Percentiles rank a stretch among this genome's conserved stretches.
These are phyloP conservation scores for Pseudorhiza aurosa DNA, from an alignment of 30 jellyfish, hydroid and myxozoan species.

Conservation along the genomic window DNA sequence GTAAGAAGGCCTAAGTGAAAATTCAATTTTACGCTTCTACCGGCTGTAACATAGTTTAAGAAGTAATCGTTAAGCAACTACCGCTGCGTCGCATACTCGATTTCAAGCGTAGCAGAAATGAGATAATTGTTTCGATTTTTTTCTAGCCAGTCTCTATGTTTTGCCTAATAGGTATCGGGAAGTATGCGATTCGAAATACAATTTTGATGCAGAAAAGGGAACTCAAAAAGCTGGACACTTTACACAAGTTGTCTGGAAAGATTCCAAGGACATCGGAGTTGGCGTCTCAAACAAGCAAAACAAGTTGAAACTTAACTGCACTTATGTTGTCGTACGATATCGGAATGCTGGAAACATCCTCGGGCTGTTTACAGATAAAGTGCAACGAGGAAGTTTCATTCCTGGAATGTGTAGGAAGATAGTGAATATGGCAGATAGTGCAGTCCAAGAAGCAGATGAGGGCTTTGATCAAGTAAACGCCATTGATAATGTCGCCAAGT, in stretches of 20 bases:
- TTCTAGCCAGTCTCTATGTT: no score
- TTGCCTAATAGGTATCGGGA: slow-evolving; percentile 91
- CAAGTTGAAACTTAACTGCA: slow-evolving; percentile 48
- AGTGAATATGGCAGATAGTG: slow-evolving; percentile 55
- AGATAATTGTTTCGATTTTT: no score
- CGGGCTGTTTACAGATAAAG: slow-evolving; percentile 74
- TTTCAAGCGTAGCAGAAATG: no score
- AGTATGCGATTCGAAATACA: slow-evolving; percentile 66
- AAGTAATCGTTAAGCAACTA: neutral
- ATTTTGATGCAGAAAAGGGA: slow-evolving; percentile 53
- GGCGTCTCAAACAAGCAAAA: slow-evolving; percentile 69
- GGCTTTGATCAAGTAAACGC: slow-evolving; percentile 5
- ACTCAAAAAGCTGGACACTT: slow-evolving; percentile 79
- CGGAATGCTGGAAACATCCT: slow-evolving; percentile 84
- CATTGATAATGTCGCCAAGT: slow-evolving; percentile 6
- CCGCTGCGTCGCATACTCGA: no score
- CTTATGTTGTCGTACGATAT: slow-evolving; percentile 78
- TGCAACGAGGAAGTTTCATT: slow-evolving; percentile 76
- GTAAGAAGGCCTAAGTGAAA: neutral
- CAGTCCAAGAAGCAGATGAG: slow-evolving; percentile 60
- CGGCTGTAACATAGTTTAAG: neutral
- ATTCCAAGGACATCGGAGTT: slow-evolving; percentile 67
- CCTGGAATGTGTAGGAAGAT: slow-evolving; percentile 40
- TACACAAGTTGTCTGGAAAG: slow-evolving; percentile 88
- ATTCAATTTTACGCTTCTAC: neutral